Evolutionary conservation across 2,113 vertebrate genomes (phyloP).

Genomic region (Andinoacara biseriatus): DNA sequence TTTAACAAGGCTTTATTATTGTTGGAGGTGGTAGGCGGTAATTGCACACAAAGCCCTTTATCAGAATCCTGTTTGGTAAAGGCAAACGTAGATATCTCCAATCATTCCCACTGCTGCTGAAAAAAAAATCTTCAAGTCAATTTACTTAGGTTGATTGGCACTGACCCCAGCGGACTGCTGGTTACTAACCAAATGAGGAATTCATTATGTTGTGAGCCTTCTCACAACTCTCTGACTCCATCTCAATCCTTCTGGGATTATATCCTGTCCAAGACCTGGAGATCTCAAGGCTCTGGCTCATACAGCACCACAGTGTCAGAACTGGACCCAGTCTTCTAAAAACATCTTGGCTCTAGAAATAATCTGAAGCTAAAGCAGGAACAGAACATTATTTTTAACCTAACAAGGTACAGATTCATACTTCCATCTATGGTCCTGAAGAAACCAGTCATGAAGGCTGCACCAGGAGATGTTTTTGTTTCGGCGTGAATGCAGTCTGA

Average conservation of each 20-base stretch:
- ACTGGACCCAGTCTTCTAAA: constrained; percentile 18
- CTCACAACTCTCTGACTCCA: constrained; percentile 28
- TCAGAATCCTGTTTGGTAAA: constrained; percentile 36
- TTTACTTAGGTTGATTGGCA: constrained; percentile 28
- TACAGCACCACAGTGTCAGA: neutral
- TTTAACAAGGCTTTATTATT: constrained; percentile 42
- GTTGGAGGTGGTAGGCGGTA: constrained; percentile 11
- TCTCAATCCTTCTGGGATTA: constrained; percentile 19
- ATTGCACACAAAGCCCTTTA: constrained; percentile 40
- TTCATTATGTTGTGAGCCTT: constrained; percentile 34
- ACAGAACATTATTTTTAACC: constrained; percentile 18
- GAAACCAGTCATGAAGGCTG: neutral
- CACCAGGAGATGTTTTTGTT: constrained; percentile 10
- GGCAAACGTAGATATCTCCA: constrained; percentile 38
- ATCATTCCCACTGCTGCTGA: neutral
- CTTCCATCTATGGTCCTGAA: constrained; percentile 40
- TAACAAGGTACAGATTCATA: neutral
- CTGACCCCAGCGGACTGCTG: neutral
- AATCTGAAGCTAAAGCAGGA: constrained; percentile 16
- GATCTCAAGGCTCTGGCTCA: constrained; percentile 20
- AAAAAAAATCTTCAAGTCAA: constrained; percentile 4
- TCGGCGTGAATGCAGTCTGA: neutral
- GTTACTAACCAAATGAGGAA: constrained; percentile 44
- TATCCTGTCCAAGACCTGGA: neutral
- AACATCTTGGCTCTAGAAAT: constrained; percentile 9